These are phyloP conservation scores for Epinephelus malabaricus DNA, from an alignment of 2,797 vertebrate species.

Conservation along the genomic window DNA sequence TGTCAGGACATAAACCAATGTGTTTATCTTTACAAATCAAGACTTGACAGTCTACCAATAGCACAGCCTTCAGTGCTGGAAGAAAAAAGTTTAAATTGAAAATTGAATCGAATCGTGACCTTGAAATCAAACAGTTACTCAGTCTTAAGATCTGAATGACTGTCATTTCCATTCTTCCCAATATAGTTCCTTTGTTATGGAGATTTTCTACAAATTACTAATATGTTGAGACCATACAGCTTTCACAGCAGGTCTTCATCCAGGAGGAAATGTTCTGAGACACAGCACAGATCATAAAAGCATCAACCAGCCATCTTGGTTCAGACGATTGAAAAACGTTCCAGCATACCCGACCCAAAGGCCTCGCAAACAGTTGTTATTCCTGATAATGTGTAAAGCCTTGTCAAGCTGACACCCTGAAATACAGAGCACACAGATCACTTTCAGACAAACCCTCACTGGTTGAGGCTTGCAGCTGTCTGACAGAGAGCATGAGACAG, in stretches of 20 bases:
- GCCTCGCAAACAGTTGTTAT: slow-evolving; percentile 62
- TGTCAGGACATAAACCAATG: too few species aligned
- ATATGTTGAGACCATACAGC: too few species aligned
- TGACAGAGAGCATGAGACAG: slow-evolving; percentile 13
- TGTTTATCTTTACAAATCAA: too few species aligned
- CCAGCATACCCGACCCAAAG: neutral
- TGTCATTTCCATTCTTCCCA: too few species aligned
- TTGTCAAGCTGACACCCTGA: slow-evolving; percentile 66
- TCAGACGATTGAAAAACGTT: neutral
- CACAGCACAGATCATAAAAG: neutral
- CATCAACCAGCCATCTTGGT: neutral
- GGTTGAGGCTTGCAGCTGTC: slow-evolving; percentile 69
- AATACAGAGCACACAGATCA: slow-evolving; percentile 56
- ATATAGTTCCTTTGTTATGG: too few species aligned
- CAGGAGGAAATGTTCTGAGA: neutral
- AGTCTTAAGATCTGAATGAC: too few species aligned
- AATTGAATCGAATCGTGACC: too few species aligned
- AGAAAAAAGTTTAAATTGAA: too few species aligned
- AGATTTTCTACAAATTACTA: too few species aligned
- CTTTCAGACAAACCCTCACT: slow-evolving; percentile 55
- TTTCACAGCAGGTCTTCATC: neutral
- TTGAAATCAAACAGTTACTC: too few species aligned
- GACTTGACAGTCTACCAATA: too few species aligned
- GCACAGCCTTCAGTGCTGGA: too few species aligned
- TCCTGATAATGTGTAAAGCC: slow-evolving; percentile 68